These are phyloP conservation scores for Microplitis demolitor DNA, from an alignment of 1,140 invertebrate genomes.

Conservation along the genomic window DNA sequence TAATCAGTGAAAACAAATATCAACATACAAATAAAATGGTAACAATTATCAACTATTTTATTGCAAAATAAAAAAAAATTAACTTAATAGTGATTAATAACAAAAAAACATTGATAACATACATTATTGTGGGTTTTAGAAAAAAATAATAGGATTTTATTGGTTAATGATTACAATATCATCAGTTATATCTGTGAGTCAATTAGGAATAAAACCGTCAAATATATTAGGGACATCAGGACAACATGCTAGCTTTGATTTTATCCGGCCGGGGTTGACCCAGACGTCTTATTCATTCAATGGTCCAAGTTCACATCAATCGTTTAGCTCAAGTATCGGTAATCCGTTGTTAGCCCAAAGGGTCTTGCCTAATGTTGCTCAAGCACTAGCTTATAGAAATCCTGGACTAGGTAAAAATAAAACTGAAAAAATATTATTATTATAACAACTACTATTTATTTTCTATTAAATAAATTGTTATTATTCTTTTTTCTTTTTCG, in stretches of 20 bases:
- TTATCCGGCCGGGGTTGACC: constrained; percentile 50
- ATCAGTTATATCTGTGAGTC: constrained; percentile 26
- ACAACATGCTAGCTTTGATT: constrained; percentile 53
- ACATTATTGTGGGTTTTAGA: too few relatives aligned
- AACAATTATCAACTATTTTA: too few relatives aligned
- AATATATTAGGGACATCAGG: constrained; percentile 47
- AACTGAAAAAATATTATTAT: constrained; percentile 1
- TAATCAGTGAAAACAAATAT: too few relatives aligned
- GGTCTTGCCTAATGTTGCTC: constrained; percentile 45
- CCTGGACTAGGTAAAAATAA: constrained; percentile 50
- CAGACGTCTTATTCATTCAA: constrained; percentile 51
- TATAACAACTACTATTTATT: background rate
- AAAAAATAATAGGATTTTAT: too few relatives aligned
- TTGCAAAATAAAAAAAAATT: too few relatives aligned
- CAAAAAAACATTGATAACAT: too few relatives aligned
- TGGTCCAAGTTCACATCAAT: constrained; percentile 52
- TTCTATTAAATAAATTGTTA: too few relatives aligned
- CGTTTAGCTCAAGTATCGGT: constrained; percentile 51
- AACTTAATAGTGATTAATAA: too few relatives aligned
- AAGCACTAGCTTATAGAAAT: constrained; percentile 50
- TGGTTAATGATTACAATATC: background rate
- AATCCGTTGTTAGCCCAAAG: constrained; percentile 46
- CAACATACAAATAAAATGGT: too few relatives aligned
- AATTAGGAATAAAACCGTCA: constrained; percentile 37
- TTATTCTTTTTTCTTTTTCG: too few relatives aligned